Conservation (phyloP, 2,888 invertebrate genomes). For the Andrena dorsata region DNA sequence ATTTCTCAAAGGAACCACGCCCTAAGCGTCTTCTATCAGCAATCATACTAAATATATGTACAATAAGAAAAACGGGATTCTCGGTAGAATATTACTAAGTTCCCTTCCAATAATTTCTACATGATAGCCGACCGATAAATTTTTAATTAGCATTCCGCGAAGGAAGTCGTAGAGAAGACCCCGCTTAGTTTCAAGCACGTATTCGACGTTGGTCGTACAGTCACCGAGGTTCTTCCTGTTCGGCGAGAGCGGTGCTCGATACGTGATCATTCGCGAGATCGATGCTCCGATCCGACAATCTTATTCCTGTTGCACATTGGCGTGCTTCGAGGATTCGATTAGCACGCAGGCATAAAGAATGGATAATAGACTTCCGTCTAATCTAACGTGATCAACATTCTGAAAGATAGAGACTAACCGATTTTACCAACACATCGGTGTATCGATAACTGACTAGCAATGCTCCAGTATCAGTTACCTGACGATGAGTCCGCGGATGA, state of each 20-base stretch:
- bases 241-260: not conserved
- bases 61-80: too few relatives aligned
- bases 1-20: not conserved
- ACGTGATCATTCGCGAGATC: conserved; percentile 19
- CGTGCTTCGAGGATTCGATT: conserved; percentile 6
- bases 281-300: not conserved
- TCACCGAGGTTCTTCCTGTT: conserved; percentile 41
- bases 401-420: not conserved
- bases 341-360: not conserved
- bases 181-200: conserved; percentile 1
- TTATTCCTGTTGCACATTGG: conserved; percentile 6
- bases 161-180: not conserved
- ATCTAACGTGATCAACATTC: conserved; percentile 27
- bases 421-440: not conserved
- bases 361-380: conserved; percentile 20
- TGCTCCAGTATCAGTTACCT: not conserved
- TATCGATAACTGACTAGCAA: not conserved
- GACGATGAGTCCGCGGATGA: conserved; percentile 5
- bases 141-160: not conserved
- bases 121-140: not conserved
- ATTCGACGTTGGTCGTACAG: conserved; percentile 16
- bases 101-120: not conserved
- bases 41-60: too few relatives aligned
- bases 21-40: too few relatives aligned
- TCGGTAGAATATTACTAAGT: not conserved